phyloP scores from a whole-genome alignment of 2,888 invertebrate genomes.

The Agrochola lota region DNA sequence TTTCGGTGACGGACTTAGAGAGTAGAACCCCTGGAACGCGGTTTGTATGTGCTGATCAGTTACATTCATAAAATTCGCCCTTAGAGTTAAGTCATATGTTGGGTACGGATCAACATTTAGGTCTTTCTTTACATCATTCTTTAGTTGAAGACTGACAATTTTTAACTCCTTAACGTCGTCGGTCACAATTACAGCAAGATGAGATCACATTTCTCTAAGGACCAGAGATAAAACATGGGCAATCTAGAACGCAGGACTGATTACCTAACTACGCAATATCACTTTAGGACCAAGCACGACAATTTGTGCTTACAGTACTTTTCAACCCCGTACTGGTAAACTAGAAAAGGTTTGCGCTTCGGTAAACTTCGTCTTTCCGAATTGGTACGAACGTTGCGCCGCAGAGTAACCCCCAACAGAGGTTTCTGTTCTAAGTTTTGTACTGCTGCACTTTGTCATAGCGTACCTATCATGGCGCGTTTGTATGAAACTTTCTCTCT shows the following conservation, averaged over 20 bases:
- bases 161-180: neutral
- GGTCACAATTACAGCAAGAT: conserved; percentile 23
- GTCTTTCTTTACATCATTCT: neutral
- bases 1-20: too few species aligned
- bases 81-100: neutral
- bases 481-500: neutral
- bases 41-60: too few species aligned
- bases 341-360: neutral
- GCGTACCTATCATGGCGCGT: neutral
- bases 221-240: conserved; percentile 32
- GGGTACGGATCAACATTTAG: neutral
- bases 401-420: too few species aligned
- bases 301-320: conserved; percentile 8
- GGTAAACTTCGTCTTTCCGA: neutral
- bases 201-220: conserved; percentile 28
- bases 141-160: neutral
- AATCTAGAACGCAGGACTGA: conserved; percentile 29
- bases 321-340: neutral
- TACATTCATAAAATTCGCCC: too few species aligned
- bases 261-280: conserved; percentile 30
- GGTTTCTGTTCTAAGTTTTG: neutral
- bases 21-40: too few species aligned
- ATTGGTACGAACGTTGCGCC: neutral
- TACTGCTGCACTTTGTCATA: neutral
- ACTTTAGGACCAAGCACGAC: conserved; percentile 29